Base-by-base conservation (phyloP, 2,797 vertebrate genomes). In the Sebastes oblongus region DNA sequence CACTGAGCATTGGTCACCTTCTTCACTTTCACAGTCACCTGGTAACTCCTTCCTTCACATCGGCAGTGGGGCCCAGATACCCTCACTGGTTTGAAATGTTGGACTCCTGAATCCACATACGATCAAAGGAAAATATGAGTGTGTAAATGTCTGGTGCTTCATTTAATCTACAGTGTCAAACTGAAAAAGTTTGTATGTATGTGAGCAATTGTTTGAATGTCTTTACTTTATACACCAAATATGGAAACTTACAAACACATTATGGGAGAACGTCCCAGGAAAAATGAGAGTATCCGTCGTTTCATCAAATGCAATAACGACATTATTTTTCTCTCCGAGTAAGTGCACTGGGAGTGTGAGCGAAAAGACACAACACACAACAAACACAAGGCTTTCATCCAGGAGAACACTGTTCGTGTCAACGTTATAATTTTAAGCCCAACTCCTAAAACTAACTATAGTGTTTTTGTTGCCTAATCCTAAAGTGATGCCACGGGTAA, bases 1-100 rank as follows among this genome's bases (percentile, higher is more conserved):
- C 52, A 75, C 9, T 71, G 66, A 84, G 70, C 83, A 68, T 54
- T 75, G 85, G 75, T 91, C 81, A 91, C 86, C 87, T 82, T 80
- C 69, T 62, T 83, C 76, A 55, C 64, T 80, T 87, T 76, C 68
- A 79, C 60, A 66, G 65, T 83, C 59, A 82, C n/a, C 59, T 71
- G 59, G 29, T 75, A 75, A 81, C 59, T 18, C 58, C 77, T 34
- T 73, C n/a, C 46, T 72, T 80, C 27, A 65, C 52, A 62, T 78
- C 20, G 59, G 50, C 25, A 52, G 13, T 24, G 1, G 39, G 29
- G 59, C 12, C 10, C 16, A 36, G 6, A 58, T 25, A 29, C 8
- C 30, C n/a, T 55, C 25, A 73, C 10, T 27, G 50, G 14, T 77
- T 54, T 34, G 34, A 64, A 42, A 20, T 69, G n/a, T 6, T 29